phyloP scores from a whole-genome alignment of 2,113 vertebrate species.

The Columba livia region DNA sequence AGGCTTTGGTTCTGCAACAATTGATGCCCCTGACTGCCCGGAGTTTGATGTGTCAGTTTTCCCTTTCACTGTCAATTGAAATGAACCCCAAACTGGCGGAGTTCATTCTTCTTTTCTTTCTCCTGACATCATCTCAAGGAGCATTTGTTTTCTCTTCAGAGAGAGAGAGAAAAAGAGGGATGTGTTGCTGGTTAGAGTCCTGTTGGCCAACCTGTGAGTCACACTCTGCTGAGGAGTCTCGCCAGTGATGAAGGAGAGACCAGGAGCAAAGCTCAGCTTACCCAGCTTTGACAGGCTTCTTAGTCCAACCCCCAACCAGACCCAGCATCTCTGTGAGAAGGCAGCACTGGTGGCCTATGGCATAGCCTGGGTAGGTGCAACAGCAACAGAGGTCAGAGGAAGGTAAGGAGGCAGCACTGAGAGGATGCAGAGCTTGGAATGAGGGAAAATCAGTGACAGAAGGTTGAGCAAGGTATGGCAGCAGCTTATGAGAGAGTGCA shows the following conservation, averaged over 20 bases:
- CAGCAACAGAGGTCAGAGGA: background rate
- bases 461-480: background rate
- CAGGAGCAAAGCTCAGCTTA: background rate
- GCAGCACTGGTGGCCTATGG: background rate
- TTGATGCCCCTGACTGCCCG: background rate
- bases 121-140: background rate
- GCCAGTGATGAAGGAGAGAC: background rate
- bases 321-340: background rate
- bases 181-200: background rate
- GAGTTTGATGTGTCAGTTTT: background rate
- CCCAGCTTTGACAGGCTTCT: background rate
- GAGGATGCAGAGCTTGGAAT: background rate
- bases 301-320: background rate
- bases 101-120: background rate
- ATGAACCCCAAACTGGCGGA: background rate
- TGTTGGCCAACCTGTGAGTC: background rate
- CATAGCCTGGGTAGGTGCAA: background rate
- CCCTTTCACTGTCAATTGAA: background rate
- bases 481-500: background rate
- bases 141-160: background rate
- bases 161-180: background rate
- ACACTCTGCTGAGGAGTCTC: background rate
- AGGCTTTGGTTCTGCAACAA: background rate
- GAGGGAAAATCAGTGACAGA: background rate
- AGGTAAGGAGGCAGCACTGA: background rate